These are phyloP conservation scores for Megatriorchis doriae DNA, from an alignment of 2,113 vertebrate species.

Conservation along the genomic window DNA sequence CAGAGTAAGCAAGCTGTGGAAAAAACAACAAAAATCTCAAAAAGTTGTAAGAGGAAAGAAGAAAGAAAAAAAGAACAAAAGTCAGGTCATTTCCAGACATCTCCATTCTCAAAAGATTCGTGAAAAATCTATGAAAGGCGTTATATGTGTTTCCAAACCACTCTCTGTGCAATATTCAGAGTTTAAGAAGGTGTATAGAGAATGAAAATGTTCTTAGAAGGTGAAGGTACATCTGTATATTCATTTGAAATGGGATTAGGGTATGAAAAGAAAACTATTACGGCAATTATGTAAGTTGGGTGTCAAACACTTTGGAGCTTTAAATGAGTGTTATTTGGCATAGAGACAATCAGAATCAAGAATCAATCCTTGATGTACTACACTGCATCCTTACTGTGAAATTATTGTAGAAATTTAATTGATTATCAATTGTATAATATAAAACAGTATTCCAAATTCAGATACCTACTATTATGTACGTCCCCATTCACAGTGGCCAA, in stretches of 20 bases:
- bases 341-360: neutral
- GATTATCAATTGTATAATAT: neutral
- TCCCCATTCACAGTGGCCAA: neutral
- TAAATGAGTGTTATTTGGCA: neutral
- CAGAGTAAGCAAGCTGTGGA: neutral
- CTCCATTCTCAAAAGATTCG: neutral
- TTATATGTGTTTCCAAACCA: neutral
- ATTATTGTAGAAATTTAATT: neutral
- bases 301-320: neutral
- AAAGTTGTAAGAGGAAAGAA: neutral
- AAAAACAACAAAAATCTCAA: neutral
- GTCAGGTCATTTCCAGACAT: neutral
- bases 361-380: neutral
- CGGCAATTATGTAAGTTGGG: fast-evolving
- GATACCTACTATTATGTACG: fast-evolving
- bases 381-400: neutral
- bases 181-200: neutral
- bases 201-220: neutral
- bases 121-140: constrained; percentile 24
- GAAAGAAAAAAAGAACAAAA: neutral
- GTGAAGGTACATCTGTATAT: neutral
- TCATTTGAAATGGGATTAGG: neutral
- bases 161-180: neutral
- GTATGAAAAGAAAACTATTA: neutral
- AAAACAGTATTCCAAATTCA: neutral